Evolutionary conservation across 2,888 invertebrate genomes (phyloP), one percentile per base, ranked within the genome.

Genomic region (Caenorhabditis panamensis): DNA sequence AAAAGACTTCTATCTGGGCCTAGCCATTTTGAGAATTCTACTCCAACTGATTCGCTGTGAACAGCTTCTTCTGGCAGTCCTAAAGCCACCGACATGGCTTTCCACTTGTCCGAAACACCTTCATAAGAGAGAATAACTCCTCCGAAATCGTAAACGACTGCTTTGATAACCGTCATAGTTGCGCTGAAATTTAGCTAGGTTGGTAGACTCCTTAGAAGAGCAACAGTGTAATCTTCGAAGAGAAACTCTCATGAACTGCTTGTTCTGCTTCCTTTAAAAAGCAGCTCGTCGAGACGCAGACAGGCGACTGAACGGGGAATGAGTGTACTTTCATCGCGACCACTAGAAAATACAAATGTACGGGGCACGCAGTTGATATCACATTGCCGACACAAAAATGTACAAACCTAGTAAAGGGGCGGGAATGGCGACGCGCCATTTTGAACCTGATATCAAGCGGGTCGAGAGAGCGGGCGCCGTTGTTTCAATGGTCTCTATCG

Each of bases 91-190:
- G 69, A 69, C 76, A 80, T 80, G 13, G 36, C 71, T n/a, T 62
- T 54, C 75, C 84, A 84, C 31, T 77, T 64, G 0, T 58, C 61
- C 28, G 11, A 11, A n/a, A 82, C 71, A 8, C 56, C 64, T 18
- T 77, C 81, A 49, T 82, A 84, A 5, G 84, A 84, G 2, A 84
- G 67, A 8, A 86, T 28, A 41, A 86, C 85, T 63, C 85, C 85
- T 20, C 84, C 84, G 22, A 82, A 83, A 49, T 86, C 85, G 56
- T 83, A 86, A 16, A 86, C 84, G 8, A 84, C 85, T 3, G 76
- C 83, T 73, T 82, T 82, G 53, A 86, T 82, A 36, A 37, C n/a
- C 1, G 24, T 63, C 16, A 41, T 36, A 3, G 26, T n/a, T 37
- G 54, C 51, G 49, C 59, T 68, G 68, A 54, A 69, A 71, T n/a